Evolutionary conservation across 1,140 invertebrate genomes (phyloP).

Genomic region (Gonioctena quinquepunctata): DNA sequence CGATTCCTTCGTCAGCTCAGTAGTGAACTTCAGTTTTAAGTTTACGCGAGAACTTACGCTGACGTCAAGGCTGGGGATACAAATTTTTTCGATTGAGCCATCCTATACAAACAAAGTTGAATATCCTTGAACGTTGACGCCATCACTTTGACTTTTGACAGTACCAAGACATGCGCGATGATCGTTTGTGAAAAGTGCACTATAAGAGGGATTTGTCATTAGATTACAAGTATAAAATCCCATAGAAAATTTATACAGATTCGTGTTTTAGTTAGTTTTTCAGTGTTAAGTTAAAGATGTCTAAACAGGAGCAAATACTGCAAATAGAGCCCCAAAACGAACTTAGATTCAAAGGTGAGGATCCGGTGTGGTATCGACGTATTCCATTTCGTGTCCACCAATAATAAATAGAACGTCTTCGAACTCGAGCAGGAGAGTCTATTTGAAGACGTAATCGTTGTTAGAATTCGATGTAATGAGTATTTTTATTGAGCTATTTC

Average conservation of each 20-base stretch:
- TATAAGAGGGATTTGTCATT: slow-evolving; percentile 50
- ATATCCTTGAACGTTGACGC: neutral
- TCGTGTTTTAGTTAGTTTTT: slow-evolving; percentile 34
- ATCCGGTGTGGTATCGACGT: slow-evolving; percentile 10
- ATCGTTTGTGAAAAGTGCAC: slow-evolving; percentile 43
- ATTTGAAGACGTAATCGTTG: slow-evolving; percentile 26
- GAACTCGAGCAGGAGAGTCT: slow-evolving; percentile 11
- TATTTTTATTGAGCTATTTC: neutral
- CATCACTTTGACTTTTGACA: neutral
- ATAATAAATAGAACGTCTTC: slow-evolving; percentile 33
- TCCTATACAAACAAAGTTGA: too few species aligned
- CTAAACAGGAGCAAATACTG: slow-evolving; percentile 66
- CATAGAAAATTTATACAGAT: slow-evolving; percentile 1
- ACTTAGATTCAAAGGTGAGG: slow-evolving; percentile 73
- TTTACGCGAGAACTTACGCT: too few species aligned
- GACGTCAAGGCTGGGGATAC: too few species aligned
- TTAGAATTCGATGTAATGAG: too few species aligned
- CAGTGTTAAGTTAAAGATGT: slow-evolving; percentile 46
- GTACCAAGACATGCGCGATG: slow-evolving; percentile 4
- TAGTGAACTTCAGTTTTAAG: too few species aligned
- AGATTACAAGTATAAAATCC: slow-evolving; percentile 2
- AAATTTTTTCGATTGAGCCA: too few species aligned
- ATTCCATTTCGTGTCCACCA: slow-evolving; percentile 18
- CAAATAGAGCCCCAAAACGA: slow-evolving; percentile 73
- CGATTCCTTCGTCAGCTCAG: too few species aligned